Evolutionary conservation across 2,888 invertebrate species (phyloP).

Genomic region (Tubulanus polymorphus): DNA sequence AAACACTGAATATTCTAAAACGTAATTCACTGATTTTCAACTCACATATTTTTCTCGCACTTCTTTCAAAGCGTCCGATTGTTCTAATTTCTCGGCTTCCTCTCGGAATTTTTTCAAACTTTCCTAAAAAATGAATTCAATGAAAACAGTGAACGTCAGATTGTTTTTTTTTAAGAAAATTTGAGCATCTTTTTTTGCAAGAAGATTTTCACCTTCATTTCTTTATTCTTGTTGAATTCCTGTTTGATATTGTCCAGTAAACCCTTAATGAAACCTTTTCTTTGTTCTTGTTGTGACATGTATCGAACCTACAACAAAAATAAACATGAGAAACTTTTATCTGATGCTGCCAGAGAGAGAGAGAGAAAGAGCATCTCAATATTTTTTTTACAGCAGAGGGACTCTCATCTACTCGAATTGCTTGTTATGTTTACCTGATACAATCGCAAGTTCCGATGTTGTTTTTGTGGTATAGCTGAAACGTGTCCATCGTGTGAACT

Average conservation of each 20-base stretch:
- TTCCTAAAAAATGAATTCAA: constrained; percentile 57
- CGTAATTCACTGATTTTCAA: constrained; percentile 5
- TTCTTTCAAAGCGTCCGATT: constrained; percentile 91
- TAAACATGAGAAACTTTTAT: too few relatives aligned
- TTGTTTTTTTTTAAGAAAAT: neutral
- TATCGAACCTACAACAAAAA: constrained; percentile 24
- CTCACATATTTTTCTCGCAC: constrained; percentile 64
- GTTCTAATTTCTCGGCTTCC: constrained; percentile 94
- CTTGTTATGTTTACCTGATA: too few relatives aligned
- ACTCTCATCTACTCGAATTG: too few relatives aligned
- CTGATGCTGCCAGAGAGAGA: too few relatives aligned
- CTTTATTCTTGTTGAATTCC: constrained; percentile 93
- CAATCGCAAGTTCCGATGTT: too few relatives aligned
- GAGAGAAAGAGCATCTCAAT: too few relatives aligned
- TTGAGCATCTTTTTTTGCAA: neutral
- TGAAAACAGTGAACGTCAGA: neutral
- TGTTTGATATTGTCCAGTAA: constrained; percentile 88
- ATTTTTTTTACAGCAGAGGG: too few relatives aligned
- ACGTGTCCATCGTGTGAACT: too few relatives aligned
- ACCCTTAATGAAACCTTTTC: constrained; percentile 70
- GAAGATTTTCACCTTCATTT: constrained; percentile 71
- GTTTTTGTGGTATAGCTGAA: too few relatives aligned
- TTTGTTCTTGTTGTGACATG: constrained; percentile 26
- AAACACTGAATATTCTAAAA: neutral
- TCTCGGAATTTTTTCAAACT: constrained; percentile 91